phyloP scores from a whole-genome alignment of 2,113 vertebrate genomes.

The Hymenochirus boettgeri region DNA sequence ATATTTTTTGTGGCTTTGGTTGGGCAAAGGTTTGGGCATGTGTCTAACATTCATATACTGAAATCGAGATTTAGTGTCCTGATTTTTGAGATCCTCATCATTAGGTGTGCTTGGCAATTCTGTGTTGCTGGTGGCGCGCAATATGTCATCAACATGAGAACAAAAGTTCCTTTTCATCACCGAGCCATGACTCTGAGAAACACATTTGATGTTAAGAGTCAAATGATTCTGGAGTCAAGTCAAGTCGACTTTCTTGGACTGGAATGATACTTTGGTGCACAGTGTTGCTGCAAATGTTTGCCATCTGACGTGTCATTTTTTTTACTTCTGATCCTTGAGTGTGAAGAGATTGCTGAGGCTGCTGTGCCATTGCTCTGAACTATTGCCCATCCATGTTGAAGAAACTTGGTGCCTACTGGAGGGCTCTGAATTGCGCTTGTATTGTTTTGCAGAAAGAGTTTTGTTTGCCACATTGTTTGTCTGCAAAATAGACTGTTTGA shows the following conservation, averaged over 20 bases:
- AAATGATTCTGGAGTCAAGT: conserved; percentile 87
- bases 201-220: conserved; percentile 87
- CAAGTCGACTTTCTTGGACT: conserved; percentile 73
- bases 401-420: conserved; percentile 73
- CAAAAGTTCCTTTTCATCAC: conserved; percentile 91
- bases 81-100: conserved; percentile 71
- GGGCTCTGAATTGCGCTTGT: conserved; percentile 73
- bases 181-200: conserved; percentile 89
- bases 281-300: conserved; percentile 74
- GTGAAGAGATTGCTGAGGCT: conserved; percentile 71
- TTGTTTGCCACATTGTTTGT: conserved; percentile 70
- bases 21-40: conserved; percentile 71
- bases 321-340: conserved; percentile 70
- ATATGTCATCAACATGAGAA: conserved; percentile 93
- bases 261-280: conserved; percentile 76
- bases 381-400: conserved; percentile 82
- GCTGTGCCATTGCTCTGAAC: conserved; percentile 68
- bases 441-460: conserved; percentile 69
- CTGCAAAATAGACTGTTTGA: conserved; percentile 82
- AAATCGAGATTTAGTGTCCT: conserved; percentile 80
- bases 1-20: conserved; percentile 67
- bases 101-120: conserved; percentile 87
- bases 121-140: conserved; percentile 91
- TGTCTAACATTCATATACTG: conserved; percentile 75
- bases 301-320: conserved; percentile 74